These are phyloP conservation scores for Drosophila azteca DNA, from an alignment of 1,140 invertebrate species.

Conservation along the genomic window DNA sequence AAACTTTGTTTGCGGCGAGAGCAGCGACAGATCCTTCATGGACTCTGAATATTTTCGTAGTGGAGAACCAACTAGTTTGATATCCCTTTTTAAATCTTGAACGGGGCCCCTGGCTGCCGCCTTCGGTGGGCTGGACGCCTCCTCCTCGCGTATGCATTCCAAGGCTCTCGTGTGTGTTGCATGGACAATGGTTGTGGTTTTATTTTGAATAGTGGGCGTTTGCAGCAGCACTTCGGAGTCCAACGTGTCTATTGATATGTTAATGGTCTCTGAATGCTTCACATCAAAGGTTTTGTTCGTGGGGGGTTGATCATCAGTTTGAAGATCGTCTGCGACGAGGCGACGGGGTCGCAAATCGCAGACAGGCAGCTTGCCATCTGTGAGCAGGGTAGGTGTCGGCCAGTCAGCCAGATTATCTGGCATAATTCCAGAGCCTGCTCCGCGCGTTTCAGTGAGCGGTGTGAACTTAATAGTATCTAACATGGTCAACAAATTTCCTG, in stretches of 20 bases:
- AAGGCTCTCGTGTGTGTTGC: constrained; percentile 52
- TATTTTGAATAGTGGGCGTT: constrained; percentile 52
- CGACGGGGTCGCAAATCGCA: constrained; percentile 58
- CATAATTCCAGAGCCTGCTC: not conserved
- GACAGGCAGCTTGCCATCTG: not conserved
- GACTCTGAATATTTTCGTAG: constrained; percentile 79
- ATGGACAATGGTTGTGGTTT: constrained; percentile 67
- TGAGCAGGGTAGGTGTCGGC: constrained; percentile 65
- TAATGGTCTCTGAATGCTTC: constrained; percentile 47
- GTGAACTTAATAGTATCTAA: constrained; percentile 81
- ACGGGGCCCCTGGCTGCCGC: constrained; percentile 6
- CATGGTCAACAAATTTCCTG: constrained; percentile 61
- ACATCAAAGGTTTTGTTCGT: constrained; percentile 76
- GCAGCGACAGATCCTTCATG: constrained; percentile 74
- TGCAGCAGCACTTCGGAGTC: constrained; percentile 40
- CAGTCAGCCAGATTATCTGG: constrained; percentile 69
- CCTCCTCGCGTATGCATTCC: constrained; percentile 73
- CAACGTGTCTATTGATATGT: constrained; percentile 51
- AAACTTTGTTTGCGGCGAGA: constrained; percentile 57
- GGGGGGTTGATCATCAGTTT: constrained; percentile 40
- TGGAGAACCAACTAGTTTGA: constrained; percentile 72
- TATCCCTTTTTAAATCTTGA: constrained; percentile 64
- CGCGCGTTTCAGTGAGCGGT: constrained; percentile 40
- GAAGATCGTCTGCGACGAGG: constrained; percentile 23
- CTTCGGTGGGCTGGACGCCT: constrained; percentile 36